Evolutionary conservation across 2,113 vertebrate species (phyloP).

Genomic region (Orthochromis malagaraziensis): DNA sequence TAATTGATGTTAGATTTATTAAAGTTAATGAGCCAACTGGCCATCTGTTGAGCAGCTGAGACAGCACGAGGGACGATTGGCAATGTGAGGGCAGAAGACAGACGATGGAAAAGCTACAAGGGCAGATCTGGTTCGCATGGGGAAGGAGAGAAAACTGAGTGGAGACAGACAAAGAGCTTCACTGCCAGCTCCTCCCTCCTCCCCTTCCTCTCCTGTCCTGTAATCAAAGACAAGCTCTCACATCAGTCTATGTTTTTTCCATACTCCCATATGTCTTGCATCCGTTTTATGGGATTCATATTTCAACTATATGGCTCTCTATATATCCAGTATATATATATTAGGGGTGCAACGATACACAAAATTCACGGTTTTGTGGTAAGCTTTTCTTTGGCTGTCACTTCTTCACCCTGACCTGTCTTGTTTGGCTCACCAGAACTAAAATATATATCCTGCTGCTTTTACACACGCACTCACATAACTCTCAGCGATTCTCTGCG

Average conservation of each 20-base stretch:
- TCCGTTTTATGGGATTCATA: constrained; percentile 63
- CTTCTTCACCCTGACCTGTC: too few relatives aligned
- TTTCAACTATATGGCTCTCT: constrained; percentile 59
- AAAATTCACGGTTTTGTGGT: too few relatives aligned
- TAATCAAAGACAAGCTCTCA: constrained; percentile 29
- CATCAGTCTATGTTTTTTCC: constrained; percentile 15
- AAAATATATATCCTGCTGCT: too few relatives aligned
- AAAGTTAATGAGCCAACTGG: constrained; percentile 72
- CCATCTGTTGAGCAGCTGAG: constrained; percentile 70
- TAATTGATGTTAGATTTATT: constrained; percentile 73
- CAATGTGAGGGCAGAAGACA: constrained; percentile 18
- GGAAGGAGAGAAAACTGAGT: neutral
- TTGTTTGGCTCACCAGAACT: too few relatives aligned
- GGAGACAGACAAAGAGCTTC: constrained; percentile 26
- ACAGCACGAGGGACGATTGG: constrained; percentile 23
- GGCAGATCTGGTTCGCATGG: neutral
- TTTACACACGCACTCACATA: too few relatives aligned
- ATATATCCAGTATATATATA: neutral
- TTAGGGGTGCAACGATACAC: neutral
- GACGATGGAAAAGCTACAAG: neutral
- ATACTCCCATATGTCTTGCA: constrained; percentile 37
- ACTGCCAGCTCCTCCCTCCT: neutral
- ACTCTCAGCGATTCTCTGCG: too few relatives aligned
- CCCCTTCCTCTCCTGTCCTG: neutral
- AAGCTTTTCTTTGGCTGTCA: too few relatives aligned